A percentile compares a stretch with the other conserved stretches of the same genome.
These are phyloP conservation scores for Anadara kagoshimensis DNA, from an alignment of 1,140 invertebrate species.

Conservation along the genomic window DNA sequence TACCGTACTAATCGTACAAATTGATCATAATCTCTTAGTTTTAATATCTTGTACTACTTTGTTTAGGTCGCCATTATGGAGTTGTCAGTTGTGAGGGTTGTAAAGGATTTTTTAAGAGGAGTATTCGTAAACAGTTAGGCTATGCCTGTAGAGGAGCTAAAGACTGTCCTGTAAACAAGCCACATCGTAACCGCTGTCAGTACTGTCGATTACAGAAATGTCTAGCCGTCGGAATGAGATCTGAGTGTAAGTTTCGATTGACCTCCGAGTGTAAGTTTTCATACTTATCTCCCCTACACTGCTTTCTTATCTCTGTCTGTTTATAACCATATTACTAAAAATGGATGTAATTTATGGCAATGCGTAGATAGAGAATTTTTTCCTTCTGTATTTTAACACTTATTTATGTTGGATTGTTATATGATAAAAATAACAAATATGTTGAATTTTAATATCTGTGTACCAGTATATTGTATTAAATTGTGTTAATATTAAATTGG, in stretches of 20 bases:
- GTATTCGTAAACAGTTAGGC: slow-evolving; percentile 93
- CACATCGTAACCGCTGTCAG: slow-evolving; percentile 95
- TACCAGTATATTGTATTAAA: too few relatives aligned
- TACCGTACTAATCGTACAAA: too few relatives aligned
- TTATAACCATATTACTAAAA: too few relatives aligned
- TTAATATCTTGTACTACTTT: slow-evolving; percentile 7
- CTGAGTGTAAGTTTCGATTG: slow-evolving; percentile 89
- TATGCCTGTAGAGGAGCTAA: slow-evolving; percentile 96
- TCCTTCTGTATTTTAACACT: too few relatives aligned
- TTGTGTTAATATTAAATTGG: too few relatives aligned
- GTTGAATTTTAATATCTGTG: too few relatives aligned
- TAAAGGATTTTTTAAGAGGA: slow-evolving; percentile 84
- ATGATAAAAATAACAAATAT: too few relatives aligned
- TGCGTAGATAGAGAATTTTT: too few relatives aligned
- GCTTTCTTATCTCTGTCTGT: too few relatives aligned
- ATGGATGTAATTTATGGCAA: too few relatives aligned
- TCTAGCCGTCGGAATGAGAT: slow-evolving; percentile 96
- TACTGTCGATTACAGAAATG: slow-evolving; percentile 98
- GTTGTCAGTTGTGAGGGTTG: slow-evolving; percentile 97
- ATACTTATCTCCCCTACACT: background rate
- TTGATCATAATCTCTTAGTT: background rate
- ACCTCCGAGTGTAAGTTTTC: background rate
- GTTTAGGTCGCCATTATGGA: slow-evolving; percentile 91
- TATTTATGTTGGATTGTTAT: too few relatives aligned
- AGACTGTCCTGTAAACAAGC: slow-evolving; percentile 97